A percentile compares a stretch with the other conserved stretches of the same genome.
Evolutionary conservation across 2,113 vertebrate genomes (phyloP).

Genomic region (Clarias gariepinus): DNA sequence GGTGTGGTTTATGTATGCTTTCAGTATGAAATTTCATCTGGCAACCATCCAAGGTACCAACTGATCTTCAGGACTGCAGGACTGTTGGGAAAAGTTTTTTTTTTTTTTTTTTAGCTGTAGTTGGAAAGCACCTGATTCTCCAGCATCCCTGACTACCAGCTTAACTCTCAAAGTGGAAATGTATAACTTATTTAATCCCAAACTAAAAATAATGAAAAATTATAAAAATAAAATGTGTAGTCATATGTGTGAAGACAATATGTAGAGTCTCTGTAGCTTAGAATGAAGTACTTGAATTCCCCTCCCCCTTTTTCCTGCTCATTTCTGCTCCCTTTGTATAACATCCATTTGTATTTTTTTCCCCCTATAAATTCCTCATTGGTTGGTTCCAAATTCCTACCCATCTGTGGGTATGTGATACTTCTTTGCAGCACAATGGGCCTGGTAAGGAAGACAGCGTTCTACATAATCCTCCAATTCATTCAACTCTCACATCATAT

Average conservation of each 20-base stretch:
- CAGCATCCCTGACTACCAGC: background rate
- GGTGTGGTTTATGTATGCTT: slow-evolving; percentile 31
- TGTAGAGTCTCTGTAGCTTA: slow-evolving; percentile 36
- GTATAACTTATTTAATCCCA: slow-evolving; percentile 40
- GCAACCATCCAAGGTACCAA: background rate
- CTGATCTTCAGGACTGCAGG: background rate
- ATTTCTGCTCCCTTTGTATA: slow-evolving; percentile 58
- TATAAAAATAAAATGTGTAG: background rate
- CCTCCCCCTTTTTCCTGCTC: slow-evolving; percentile 20
- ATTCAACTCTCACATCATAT: slow-evolving; percentile 82
- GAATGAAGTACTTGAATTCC: slow-evolving; percentile 51
- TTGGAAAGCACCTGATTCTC: background rate
- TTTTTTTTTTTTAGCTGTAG: background rate
- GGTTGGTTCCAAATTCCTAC: slow-evolving; percentile 71
- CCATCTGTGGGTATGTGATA: slow-evolving; percentile 79
- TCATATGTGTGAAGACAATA: background rate
- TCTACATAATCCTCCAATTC: slow-evolving; percentile 82
- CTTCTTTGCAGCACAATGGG: slow-evolving; percentile 78
- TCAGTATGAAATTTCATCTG: slow-evolving; percentile 31
- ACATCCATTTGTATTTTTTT: slow-evolving; percentile 51
- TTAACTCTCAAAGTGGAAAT: slow-evolving; percentile 42
- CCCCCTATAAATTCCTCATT: slow-evolving; percentile 57
- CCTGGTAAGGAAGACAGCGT: slow-evolving; percentile 75
- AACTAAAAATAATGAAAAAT: slow-evolving; percentile 10
- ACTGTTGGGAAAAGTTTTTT: background rate